phyloP scores from a whole-genome alignment of 2,888 invertebrate genomes.

The Sthenelais limicola region DNA sequence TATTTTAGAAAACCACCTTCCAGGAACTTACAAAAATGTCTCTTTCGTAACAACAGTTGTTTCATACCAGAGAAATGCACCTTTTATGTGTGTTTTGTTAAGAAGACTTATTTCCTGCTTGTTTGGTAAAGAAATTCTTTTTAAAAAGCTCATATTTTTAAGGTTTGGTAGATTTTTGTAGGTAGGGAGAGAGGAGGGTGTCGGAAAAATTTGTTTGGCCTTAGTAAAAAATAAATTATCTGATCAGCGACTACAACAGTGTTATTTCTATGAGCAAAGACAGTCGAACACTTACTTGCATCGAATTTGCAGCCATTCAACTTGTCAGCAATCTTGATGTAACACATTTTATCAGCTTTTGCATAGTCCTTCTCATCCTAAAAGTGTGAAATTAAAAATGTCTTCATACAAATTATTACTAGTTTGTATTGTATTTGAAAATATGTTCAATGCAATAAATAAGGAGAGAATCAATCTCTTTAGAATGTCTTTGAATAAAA shows the following conservation, averaged over 20 bases:
- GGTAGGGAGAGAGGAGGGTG: neutral
- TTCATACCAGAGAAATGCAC: too few relatives aligned
- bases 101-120: too few relatives aligned
- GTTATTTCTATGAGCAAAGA: neutral
- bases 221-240: neutral
- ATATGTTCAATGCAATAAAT: neutral
- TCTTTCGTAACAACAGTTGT: too few relatives aligned
- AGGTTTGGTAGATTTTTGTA: neutral
- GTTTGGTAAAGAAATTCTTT: neutral
- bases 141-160: neutral
- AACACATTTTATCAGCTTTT: constrained; percentile 39
- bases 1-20: too few relatives aligned
- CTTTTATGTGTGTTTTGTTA: too few relatives aligned
- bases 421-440: neutral
- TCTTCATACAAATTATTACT: neutral
- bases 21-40: too few relatives aligned
- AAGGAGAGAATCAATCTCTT: neutral
- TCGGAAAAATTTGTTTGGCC: neutral
- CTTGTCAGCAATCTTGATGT: constrained; percentile 36
- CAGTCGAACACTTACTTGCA: constrained; percentile 34
- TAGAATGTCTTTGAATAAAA: neutral
- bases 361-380: constrained; percentile 39
- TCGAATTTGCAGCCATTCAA: constrained; percentile 43
- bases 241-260: neutral
- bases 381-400: neutral